phyloP scores from a whole-genome alignment of 2,888 invertebrate genomes.

The Polyommatus iphigenia region DNA sequence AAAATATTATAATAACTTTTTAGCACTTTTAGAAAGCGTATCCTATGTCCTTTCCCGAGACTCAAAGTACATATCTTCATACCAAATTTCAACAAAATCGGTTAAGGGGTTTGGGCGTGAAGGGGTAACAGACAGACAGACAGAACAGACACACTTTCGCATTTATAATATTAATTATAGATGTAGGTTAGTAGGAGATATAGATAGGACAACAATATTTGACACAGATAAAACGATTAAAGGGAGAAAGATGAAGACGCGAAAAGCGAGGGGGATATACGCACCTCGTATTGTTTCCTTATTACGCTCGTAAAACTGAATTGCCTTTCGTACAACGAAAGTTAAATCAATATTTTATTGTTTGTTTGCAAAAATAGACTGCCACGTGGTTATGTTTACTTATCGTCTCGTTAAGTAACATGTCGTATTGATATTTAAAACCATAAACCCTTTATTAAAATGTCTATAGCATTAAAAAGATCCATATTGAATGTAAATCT shows the following conservation, averaged over 20 bases:
- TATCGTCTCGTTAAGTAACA: neutral
- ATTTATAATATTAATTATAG: too few species aligned
- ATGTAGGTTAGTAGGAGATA: too few species aligned
- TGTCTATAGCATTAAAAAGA: neutral
- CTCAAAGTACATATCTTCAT: too few species aligned
- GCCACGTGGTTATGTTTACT: neutral
- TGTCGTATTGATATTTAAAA: neutral
- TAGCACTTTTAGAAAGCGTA: too few species aligned
- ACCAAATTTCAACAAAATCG: too few species aligned
- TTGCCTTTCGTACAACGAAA: neutral
- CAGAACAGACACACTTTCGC: too few species aligned
- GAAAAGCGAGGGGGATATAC: neutral
- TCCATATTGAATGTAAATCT: conserved; percentile 1
- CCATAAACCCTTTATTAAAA: conserved; percentile 1
- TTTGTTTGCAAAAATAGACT: conserved; percentile 10
- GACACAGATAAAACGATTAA: neutral
- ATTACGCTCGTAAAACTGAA: conserved; percentile 1
- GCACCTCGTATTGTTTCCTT: neutral
- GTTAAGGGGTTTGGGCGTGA: too few species aligned
- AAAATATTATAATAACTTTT: too few species aligned
- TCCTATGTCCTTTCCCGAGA: too few species aligned
- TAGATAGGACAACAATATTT: neutral
- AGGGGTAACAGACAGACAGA: too few species aligned
- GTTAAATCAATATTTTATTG: conserved; percentile 20
- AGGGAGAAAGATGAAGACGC: neutral